Conservation (phyloP, 92 coral and sea anemone genomes). For the Siderastrea radians region DNA sequence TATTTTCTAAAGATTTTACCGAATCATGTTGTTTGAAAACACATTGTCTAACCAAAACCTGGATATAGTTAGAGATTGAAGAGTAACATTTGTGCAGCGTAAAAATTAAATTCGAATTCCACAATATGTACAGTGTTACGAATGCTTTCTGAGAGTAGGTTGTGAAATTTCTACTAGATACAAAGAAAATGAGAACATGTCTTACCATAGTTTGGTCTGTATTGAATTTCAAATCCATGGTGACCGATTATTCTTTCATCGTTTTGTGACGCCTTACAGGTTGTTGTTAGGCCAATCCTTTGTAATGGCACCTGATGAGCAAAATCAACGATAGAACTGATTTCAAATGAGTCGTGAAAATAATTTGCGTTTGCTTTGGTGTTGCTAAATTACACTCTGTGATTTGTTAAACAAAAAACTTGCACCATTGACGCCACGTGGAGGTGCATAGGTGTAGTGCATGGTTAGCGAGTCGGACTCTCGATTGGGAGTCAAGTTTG, state of each 20-base stretch:
- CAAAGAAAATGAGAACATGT: background rate
- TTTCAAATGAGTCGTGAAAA: background rate
- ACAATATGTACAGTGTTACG: background rate
- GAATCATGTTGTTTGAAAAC: no score
- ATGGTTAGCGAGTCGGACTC: no score
- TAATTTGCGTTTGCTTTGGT: no score
- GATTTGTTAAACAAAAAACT: no score
- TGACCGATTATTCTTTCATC: slow-evolving; percentile 54
- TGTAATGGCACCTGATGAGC: slow-evolving; percentile 24
- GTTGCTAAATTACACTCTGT: no score
- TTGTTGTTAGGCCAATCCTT: slow-evolving; percentile 34
- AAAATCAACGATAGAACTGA: background rate
- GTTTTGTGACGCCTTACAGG: slow-evolving; percentile 43
- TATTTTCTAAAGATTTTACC: no score
- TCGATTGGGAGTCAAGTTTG: no score
- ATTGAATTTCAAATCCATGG: slow-evolving; percentile 54
- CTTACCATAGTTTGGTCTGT: slow-evolving; percentile 60
- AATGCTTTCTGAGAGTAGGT: background rate
- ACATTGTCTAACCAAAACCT: no score
- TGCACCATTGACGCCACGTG: no score
- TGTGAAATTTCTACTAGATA: background rate
- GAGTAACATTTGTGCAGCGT: no score
- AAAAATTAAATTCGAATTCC: background rate
- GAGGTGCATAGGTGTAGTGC: no score
- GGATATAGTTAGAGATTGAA: no score